Percentiles rank a stretch among this genome's conserved stretches.
These are phyloP conservation scores for Synanthedon tipuliformis DNA, from an alignment of 2,888 invertebrate genomes.

Conservation along the genomic window DNA sequence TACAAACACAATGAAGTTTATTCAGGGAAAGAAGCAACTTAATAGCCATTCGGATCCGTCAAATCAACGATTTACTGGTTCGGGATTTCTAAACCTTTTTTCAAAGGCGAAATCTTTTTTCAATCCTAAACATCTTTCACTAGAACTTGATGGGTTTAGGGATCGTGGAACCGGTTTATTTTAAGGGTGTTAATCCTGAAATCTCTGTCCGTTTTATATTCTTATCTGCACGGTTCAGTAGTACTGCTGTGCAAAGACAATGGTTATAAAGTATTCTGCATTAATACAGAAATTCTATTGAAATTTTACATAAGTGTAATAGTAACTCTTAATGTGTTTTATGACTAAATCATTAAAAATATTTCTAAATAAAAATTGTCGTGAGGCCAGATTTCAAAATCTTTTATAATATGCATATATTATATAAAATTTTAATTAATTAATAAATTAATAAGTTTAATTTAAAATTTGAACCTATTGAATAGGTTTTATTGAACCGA, in stretches of 20 bases:
- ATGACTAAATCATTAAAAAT: no score
- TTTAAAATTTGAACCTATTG: no score
- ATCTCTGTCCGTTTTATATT: conserved; percentile 9
- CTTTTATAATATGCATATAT: no score
- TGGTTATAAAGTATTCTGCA: conserved; percentile 10
- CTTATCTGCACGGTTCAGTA: conserved; percentile 20
- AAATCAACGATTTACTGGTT: conserved; percentile 15
- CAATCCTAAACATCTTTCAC: conserved; percentile 24
- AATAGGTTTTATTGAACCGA: no score
- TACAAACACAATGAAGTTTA: neutral
- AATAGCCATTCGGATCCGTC: conserved; percentile 16
- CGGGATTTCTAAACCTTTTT: conserved; percentile 19
- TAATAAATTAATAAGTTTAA: no score
- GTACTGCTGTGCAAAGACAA: conserved; percentile 6
- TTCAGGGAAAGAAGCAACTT: conserved; percentile 10
- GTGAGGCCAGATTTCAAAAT: no score
- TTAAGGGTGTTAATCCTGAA: conserved; percentile 28
- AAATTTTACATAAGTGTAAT: no score
- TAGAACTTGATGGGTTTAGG: conserved; percentile 19
- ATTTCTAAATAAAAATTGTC: no score
- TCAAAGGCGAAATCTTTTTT: conserved; percentile 21
- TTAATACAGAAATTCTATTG: no score
- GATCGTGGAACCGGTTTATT: conserved; percentile 23
- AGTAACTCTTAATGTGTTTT: no score
- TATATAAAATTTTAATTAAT: no score